Percentiles rank a stretch among this genome's conserved stretches.
phyloP scores from a whole-genome alignment of 2,888 invertebrate species.

The Aproaerema taeniolella region DNA sequence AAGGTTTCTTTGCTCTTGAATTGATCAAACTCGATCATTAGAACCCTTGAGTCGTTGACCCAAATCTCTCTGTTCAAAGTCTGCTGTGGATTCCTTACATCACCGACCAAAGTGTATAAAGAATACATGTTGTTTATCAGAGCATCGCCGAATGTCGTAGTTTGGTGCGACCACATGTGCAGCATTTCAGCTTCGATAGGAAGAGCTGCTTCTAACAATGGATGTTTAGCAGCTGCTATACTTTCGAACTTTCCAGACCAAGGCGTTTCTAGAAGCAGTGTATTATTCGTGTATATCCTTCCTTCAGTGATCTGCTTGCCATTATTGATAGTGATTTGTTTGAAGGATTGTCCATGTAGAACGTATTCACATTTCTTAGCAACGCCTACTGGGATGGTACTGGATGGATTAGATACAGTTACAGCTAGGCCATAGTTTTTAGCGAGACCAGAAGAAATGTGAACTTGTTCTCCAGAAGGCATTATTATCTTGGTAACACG shows the following conservation, averaged over 20 bases:
- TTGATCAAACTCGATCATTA: conserved; percentile 96
- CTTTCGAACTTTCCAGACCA: conserved; percentile 86
- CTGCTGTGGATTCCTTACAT: conserved; percentile 90
- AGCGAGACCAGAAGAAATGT: conserved; percentile 86
- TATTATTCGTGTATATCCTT: conserved; percentile 86
- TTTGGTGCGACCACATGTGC: conserved; percentile 92
- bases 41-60: conserved; percentile 93
- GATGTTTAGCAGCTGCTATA: conserved; percentile 88
- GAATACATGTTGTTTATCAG: conserved; percentile 88
- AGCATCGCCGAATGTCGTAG: conserved; percentile 85
- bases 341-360: conserved; percentile 80
- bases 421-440: conserved; percentile 87
- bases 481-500: conserved; percentile 90
- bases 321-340: conserved; percentile 82
- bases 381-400: conserved; percentile 72
- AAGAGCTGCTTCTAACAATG: conserved; percentile 87
- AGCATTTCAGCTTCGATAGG: conserved; percentile 94
- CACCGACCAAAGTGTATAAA: conserved; percentile 88
- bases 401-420: conserved; percentile 79
- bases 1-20: conserved; percentile 93
- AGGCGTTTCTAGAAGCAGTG: conserved; percentile 84
- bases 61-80: conserved; percentile 89
- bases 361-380: conserved; percentile 78
- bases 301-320: conserved; percentile 85
- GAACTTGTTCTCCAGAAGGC: conserved; percentile 93